These are phyloP conservation scores for Meghimatium bilineatum DNA, from an alignment of 2,888 invertebrate species.

Conservation along the genomic window DNA sequence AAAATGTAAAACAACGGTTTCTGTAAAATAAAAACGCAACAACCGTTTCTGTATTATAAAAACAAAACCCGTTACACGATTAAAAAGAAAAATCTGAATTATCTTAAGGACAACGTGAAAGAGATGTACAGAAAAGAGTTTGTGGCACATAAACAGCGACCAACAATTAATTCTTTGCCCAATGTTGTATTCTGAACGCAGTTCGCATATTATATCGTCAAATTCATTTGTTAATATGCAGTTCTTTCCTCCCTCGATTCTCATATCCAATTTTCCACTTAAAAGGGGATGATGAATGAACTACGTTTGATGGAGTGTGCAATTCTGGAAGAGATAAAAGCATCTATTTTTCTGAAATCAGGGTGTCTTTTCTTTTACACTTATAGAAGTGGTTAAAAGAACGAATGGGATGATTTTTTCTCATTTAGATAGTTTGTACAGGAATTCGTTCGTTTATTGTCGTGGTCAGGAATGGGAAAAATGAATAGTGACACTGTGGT, in stretches of 20 bases:
- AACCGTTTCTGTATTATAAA: no score
- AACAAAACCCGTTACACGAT: no score
- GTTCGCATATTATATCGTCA: neutral
- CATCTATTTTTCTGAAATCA: neutral
- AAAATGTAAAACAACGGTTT: neutral
- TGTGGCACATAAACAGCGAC: no score
- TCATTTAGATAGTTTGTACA: neutral
- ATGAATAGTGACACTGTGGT: no score
- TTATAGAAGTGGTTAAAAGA: neutral
- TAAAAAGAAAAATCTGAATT: no score
- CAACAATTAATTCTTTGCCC: neutral
- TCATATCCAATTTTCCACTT: neutral
- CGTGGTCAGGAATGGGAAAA: neutral
- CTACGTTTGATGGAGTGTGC: neutral
- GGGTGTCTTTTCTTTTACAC: neutral
- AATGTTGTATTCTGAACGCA: neutral
- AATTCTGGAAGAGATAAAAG: slow-evolving; percentile 14
- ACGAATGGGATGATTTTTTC: neutral
- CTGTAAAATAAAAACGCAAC: neutral
- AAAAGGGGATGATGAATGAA: neutral
- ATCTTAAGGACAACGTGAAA: neutral
- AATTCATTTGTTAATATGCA: slow-evolving; percentile 13
- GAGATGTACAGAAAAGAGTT: no score
- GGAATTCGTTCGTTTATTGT: neutral
- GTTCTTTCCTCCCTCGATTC: neutral